Evolutionary conservation across 2,113 vertebrate genomes (phyloP), one percentile per base, ranked within the genome.

Genomic region (Amphilophus citrinellus): DNA sequence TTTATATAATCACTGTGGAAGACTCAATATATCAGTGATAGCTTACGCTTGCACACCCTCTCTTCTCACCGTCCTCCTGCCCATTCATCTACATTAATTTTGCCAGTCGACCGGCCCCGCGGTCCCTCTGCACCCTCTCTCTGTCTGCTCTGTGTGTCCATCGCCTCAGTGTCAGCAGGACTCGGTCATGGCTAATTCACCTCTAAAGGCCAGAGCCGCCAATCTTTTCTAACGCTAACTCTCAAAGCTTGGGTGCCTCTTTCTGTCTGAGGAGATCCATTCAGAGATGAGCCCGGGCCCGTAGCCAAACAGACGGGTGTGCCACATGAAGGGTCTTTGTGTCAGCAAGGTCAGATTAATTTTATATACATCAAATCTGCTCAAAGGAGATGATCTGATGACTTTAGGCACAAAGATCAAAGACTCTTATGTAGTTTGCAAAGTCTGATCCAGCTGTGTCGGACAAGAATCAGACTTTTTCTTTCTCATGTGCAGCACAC

Each of bases 111-210:
- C 18, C 18, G 4, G 8, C 79, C 62, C 62, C 8, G 37, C 68
- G 3, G 53, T 68, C 65, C 77, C 44, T 32, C 14, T 14, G 76
- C 68, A 32, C 22, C 18, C 60, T 82, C 66, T 27, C 84, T 82
- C 44, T 88, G 76, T 68, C 84, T 88, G 65, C 62, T 82, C 76
- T 58, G 80, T 50, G 44, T 80, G 79, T 80, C 89, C 61, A 37
- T 57, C 68, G 86, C 85, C 61, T 89, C 82, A 1, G 27, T 91
- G 87, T 94, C 92, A 92, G 90, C 84, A 10, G 82, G 87, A 82
- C 82, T 86, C 79, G 17, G 88, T 90, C 94, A 91, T 18, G 87
- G 88, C 86, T 91, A 91, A 91, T 92, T 86, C 86, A 77, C 76
- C 76, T 94, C 85, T 93, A 93, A 89, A 83, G 88, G 75, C 84